phyloP scores from a whole-genome alignment of 2,797 vertebrate species.

The Morelia viridis region DNA sequence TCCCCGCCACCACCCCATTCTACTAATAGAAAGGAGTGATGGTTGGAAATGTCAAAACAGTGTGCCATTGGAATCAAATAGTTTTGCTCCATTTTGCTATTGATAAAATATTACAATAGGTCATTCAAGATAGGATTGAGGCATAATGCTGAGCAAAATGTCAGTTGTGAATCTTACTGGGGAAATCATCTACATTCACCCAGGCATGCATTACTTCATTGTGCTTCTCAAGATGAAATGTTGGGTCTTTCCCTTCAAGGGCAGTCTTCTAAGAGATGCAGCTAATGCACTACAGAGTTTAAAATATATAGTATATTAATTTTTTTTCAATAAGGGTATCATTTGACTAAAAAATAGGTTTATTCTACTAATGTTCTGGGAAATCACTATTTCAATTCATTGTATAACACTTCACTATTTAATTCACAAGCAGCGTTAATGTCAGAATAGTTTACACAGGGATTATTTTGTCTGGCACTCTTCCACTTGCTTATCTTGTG shows the following conservation, averaged over 20 bases:
- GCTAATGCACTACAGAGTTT: fast-evolving
- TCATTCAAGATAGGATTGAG: not conserved
- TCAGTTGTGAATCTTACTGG: not conserved
- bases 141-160: not conserved
- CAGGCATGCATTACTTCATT: not conserved
- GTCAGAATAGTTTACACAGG: not conserved
- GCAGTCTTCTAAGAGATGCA: not conserved
- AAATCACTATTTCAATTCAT: not conserved
- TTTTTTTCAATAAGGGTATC: not conserved
- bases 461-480: not conserved
- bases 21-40: not conserved
- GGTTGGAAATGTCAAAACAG: not conserved
- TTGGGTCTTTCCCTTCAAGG: not conserved
- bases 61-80: too few relatives aligned
- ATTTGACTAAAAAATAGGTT: not conserved
- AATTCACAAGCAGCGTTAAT: not conserved
- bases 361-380: not conserved
- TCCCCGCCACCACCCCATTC: not conserved
- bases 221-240: not conserved
- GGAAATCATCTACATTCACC: not conserved
- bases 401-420: not conserved
- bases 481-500: not conserved
- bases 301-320: not conserved
- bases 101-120: not conserved
- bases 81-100: too few relatives aligned